Evolutionary conservation across 2,113 vertebrate genomes (phyloP).

Genomic region (Gambusia affinis): DNA sequence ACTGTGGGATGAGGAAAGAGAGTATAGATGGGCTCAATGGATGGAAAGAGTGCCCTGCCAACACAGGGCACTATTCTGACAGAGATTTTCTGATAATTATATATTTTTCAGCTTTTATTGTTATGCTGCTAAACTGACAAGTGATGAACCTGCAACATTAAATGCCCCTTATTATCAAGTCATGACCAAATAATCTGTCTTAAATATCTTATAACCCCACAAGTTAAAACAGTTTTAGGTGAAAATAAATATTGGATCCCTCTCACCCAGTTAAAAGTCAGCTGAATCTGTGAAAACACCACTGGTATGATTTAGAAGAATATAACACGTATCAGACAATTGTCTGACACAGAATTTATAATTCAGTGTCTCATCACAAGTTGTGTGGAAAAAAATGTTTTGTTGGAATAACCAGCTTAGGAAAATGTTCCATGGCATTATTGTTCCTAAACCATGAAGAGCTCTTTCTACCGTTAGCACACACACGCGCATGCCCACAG

Average conservation of each 20-base stretch:
- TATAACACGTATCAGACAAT: conserved; percentile 46
- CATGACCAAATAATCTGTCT: background rate
- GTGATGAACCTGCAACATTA: background rate
- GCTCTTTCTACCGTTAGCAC: conserved; percentile 56
- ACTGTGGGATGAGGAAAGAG: too few species aligned
- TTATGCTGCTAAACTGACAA: background rate
- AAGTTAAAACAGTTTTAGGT: background rate
- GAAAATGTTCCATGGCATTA: conserved; percentile 52
- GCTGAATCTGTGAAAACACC: too few species aligned
- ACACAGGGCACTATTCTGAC: too few species aligned
- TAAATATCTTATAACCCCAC: background rate
- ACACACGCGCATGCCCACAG: conserved; percentile 4
- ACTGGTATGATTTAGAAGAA: conserved; percentile 40
- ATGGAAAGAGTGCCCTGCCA: too few species aligned
- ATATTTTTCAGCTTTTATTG: background rate
- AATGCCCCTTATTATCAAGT: background rate
- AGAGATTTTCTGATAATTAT: too few species aligned
- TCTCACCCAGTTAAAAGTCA: too few species aligned
- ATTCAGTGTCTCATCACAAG: conserved; percentile 17
- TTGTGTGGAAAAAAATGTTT: background rate
- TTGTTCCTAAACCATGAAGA: conserved; percentile 55
- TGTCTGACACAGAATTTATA: conserved; percentile 28
- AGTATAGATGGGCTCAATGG: too few species aligned
- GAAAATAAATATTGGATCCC: background rate
- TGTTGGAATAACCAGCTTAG: conserved; percentile 53